Percentiles rank a stretch among this genome's conserved stretches.
These are phyloP conservation scores for Solenopsis invicta DNA, from an alignment of 1,140 invertebrate species.

Conservation along the genomic window DNA sequence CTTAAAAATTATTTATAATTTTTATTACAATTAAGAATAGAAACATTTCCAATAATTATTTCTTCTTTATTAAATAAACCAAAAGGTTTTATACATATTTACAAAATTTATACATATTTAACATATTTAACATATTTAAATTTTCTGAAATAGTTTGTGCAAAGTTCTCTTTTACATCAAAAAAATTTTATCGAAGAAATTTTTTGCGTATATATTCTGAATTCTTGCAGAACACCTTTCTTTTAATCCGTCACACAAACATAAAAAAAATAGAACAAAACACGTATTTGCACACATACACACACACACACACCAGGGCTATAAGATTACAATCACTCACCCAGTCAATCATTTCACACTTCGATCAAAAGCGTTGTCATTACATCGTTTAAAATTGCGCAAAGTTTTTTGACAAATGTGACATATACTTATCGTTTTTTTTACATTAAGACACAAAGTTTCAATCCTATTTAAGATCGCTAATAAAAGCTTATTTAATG, in stretches of 20 bases:
- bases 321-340: background rate
- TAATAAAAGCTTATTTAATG: background rate
- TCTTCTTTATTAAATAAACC: background rate
- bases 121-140: too few species aligned
- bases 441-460: background rate
- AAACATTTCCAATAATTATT: background rate
- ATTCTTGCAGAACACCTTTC: background rate
- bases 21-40: background rate
- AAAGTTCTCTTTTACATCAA: background rate
- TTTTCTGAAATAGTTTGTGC: background rate
- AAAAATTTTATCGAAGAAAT: background rate
- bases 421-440: background rate
- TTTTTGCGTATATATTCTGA: background rate
- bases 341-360: slow-evolving; percentile 51
- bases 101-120: too few species aligned
- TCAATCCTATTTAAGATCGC: background rate
- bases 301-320: background rate
- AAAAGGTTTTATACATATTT: background rate
- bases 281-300: background rate
- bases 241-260: background rate
- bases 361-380: slow-evolving; percentile 3
- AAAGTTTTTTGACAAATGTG: slow-evolving; percentile 22
- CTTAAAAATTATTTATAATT: background rate
- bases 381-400: slow-evolving; percentile 25
- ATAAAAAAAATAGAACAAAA: background rate